phyloP scores from a whole-genome alignment of 2,797 vertebrate species.

The Percopsis omiscomaycus region DNA sequence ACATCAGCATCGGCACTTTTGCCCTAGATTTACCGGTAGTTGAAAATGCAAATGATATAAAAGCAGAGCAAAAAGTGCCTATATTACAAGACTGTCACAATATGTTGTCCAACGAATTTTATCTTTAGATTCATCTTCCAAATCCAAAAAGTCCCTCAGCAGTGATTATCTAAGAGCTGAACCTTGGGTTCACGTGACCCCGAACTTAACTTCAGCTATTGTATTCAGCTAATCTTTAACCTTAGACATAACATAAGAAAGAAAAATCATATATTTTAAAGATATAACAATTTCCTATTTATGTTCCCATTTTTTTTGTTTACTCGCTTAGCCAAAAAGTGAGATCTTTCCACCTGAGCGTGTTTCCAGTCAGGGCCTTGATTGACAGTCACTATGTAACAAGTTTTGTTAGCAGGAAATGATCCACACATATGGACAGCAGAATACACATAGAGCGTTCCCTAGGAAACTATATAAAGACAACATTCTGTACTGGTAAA shows the following conservation, averaged over 20 bases:
- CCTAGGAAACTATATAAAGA: slow-evolving; percentile 92
- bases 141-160: too few relatives aligned
- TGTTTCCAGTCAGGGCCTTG: slow-evolving; percentile 58
- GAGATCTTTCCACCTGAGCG: slow-evolving; percentile 19
- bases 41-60: slow-evolving; percentile 29
- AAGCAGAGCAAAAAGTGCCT: slow-evolving; percentile 40
- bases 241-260: background rate
- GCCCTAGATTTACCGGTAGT: slow-evolving; percentile 21
- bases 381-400: slow-evolving; percentile 61
- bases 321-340: background rate
- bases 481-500: slow-evolving; percentile 84
- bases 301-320: background rate
- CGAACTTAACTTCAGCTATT: background rate
- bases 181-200: background rate
- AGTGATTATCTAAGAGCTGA: too few relatives aligned
- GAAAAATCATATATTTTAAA: background rate
- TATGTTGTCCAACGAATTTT: background rate
- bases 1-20: slow-evolving; percentile 9
- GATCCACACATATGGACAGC: slow-evolving; percentile 93
- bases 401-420: slow-evolving; percentile 85
- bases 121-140: background rate
- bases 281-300: background rate
- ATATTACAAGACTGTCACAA: slow-evolving; percentile 10
- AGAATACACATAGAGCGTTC: slow-evolving; percentile 86
- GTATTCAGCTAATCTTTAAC: background rate